These are phyloP conservation scores for Candidula unifasciata DNA, from an alignment of 2,888 invertebrate genomes.

Conservation along the genomic window DNA sequence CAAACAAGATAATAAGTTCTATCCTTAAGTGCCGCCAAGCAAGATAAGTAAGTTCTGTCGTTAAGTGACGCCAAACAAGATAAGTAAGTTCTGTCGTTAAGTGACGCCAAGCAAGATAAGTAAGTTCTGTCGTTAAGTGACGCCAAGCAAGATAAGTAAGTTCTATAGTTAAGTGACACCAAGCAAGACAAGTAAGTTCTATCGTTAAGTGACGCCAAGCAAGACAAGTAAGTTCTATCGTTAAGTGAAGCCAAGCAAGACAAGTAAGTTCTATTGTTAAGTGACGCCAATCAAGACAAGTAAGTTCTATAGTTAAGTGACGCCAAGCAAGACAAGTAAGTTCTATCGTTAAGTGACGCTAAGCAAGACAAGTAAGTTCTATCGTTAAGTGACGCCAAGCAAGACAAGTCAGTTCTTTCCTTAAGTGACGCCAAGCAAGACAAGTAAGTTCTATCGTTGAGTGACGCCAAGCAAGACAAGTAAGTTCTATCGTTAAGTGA, in stretches of 20 bases:
- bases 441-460: too few relatives aligned
- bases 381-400: too few relatives aligned
- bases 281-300: neutral
- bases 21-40: conserved; percentile 84
- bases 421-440: too few relatives aligned
- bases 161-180: neutral
- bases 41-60: conserved; percentile 37
- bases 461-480: conserved; percentile 59
- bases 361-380: too few relatives aligned
- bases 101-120: too few relatives aligned
- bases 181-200: neutral
- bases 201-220: neutral
- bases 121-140: conserved; percentile 83
- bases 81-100: neutral
- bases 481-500: conserved; percentile 16
- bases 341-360: too few relatives aligned
- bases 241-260: neutral
- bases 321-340: too few relatives aligned
- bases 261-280: conserved; percentile 11
- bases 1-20: too few relatives aligned
- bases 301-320: too few relatives aligned
- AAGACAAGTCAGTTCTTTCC: too few relatives aligned
- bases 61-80: neutral
- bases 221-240: too few relatives aligned
- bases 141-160: conserved; percentile 58